phyloP scores from a whole-genome alignment of 2,797 vertebrate genomes.

The Mastacembelus armatus region DNA sequence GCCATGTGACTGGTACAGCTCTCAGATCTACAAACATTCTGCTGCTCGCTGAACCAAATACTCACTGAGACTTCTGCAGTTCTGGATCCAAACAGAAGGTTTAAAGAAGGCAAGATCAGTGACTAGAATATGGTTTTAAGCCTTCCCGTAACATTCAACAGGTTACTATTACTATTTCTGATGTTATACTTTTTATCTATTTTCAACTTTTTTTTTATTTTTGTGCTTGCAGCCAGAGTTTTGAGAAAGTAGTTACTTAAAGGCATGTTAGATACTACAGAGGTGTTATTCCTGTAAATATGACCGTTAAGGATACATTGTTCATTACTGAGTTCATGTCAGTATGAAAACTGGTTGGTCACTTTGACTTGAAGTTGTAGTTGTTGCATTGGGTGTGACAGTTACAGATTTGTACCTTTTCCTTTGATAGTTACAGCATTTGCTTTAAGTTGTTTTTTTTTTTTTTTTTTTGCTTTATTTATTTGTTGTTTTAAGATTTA shows the following conservation, averaged over 20 bases:
- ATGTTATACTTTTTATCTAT: too few relatives aligned
- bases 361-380: neutral
- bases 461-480: neutral
- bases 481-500: neutral
- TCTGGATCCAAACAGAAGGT: constrained; percentile 7
- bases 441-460: neutral
- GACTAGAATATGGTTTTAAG: too few relatives aligned
- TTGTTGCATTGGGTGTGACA: too few relatives aligned
- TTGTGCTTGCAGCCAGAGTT: neutral
- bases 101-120: neutral
- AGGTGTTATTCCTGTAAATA: neutral
- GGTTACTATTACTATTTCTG: too few relatives aligned
- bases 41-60: constrained; percentile 13
- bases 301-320: neutral
- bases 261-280: neutral
- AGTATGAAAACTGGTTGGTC: too few relatives aligned
- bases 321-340: constrained; percentile 5
- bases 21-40: constrained; percentile 6
- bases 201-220: neutral
- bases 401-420: too few relatives aligned
- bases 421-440: too few relatives aligned
- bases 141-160: neutral
- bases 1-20: constrained; percentile 6
- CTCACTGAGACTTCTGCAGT: constrained; percentile 1
- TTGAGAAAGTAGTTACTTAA: neutral